These are phyloP conservation scores for Drosophila persimilis DNA, from an alignment of 1,140 invertebrate species.

Conservation along the genomic window DNA sequence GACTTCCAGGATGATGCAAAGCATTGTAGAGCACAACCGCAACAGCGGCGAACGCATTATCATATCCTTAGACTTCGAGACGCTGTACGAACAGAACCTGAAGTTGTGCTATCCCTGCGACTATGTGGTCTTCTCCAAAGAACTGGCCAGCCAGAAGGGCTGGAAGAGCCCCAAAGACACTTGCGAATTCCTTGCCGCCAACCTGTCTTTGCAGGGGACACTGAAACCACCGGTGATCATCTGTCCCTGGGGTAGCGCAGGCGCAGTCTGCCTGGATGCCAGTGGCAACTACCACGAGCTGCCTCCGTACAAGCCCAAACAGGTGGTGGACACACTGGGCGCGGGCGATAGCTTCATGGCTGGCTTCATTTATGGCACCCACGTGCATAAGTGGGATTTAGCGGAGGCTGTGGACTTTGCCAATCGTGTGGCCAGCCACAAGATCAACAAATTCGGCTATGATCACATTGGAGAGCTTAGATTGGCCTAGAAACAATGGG, in stretches of 20 bases:
- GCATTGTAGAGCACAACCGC: constrained; percentile 84
- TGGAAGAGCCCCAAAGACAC: constrained; percentile 46
- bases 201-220: constrained; percentile 1
- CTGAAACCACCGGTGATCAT: constrained; percentile 83
- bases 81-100: constrained; percentile 83
- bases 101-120: constrained; percentile 85
- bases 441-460: constrained; percentile 85
- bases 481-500: neutral
- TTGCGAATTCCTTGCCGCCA: constrained; percentile 25
- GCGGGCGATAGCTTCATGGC: constrained; percentile 88
- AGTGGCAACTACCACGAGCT: constrained; percentile 83
- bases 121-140: constrained; percentile 87
- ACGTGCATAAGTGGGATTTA: constrained; percentile 18
- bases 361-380: constrained; percentile 84
- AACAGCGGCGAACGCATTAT: constrained; percentile 74
- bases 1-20: constrained; percentile 85
- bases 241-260: constrained; percentile 88
- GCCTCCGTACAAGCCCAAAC: constrained; percentile 83
- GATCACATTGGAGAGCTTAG: constrained; percentile 52
- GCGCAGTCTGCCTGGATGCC: constrained; percentile 85
- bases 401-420: constrained; percentile 84
- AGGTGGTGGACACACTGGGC: constrained; percentile 88
- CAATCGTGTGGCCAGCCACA: constrained; percentile 87
- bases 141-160: constrained; percentile 48
- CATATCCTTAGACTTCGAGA: constrained; percentile 88